Evolutionary conservation across 2,797 vertebrate genomes (phyloP), one percentile per base, ranked within the genome.

Genomic region (Rhynchotus rufescens): DNA sequence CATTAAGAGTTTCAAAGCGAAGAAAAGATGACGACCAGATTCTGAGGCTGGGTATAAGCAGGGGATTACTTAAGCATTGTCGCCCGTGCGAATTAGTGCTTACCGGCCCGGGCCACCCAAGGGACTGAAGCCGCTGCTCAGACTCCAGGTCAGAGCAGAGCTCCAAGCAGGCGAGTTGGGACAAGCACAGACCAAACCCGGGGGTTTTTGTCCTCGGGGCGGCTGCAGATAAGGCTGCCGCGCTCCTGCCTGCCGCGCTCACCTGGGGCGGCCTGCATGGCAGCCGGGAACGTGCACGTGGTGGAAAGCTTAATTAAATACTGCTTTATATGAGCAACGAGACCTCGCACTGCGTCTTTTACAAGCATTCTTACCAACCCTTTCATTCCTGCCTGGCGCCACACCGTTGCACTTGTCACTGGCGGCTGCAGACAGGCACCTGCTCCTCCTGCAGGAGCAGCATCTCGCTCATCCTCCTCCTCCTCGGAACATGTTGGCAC

Each of bases 391-490:
- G 15, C 19, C 68, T 12, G 62, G 54, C 32, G 16, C 65, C 17
- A 40, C 47, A 15, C 26, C 12, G 15, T 21, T 16, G 66, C 3
- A 1, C 59, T 44, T 60, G 45, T 60, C 52, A 65, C 75, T 17
- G 59, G 52, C 59, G 15, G 52, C 9, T 26, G 45, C 47, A 51
- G 66, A n/a, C 7, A 9, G 6, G 23, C 20, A 44, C 26, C 67
- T 44, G 60, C 42, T 80, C 11, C 3, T 44, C 60, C 59, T 44
- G 34, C 51, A 47, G 26, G 16, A 68, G 5, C 42, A 16, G 52
- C 13, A 22, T 30, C 45, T 3, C 3, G 12, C 19, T 54, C 1
- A 0, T 19, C 69, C 23, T 19, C 22, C 26, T 60, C 23, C 36
- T 51, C 62, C 30, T 36, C 36, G 4, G 15, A 80, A 56, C 10